Percentiles rank a stretch among this genome's conserved stretches.
These are phyloP conservation scores for Campoletis sonorensis DNA, from an alignment of 1,140 invertebrate genomes.

Conservation along the genomic window DNA sequence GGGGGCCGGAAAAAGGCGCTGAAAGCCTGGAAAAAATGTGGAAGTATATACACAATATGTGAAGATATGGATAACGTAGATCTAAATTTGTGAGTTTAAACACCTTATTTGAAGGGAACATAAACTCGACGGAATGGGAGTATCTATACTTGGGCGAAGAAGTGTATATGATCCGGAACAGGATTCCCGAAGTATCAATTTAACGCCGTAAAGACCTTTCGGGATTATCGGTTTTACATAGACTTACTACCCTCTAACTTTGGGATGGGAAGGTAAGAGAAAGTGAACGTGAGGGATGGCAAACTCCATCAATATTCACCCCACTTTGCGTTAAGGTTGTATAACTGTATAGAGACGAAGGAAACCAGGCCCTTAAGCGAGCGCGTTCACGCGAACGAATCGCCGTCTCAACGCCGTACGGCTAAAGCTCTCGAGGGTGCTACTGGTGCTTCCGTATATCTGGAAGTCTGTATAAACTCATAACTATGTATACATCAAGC, in stretches of 20 bases:
- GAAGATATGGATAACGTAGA: not conserved
- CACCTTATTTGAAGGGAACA: not conserved
- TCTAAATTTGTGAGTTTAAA: slow-evolving; percentile 5
- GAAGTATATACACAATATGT: not conserved
- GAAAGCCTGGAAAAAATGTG: too few species aligned
- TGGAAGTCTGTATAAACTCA: not conserved
- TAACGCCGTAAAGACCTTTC: slow-evolving; percentile 59
- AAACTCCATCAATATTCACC: slow-evolving; percentile 66
- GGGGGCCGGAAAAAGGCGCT: not conserved
- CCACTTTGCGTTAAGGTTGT: slow-evolving; percentile 38
- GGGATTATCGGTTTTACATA: slow-evolving; percentile 65
- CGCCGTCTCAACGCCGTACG: slow-evolving; percentile 41
- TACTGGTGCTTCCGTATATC: slow-evolving; percentile 13
- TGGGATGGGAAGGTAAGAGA: not conserved
- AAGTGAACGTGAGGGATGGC: slow-evolving; percentile 45
- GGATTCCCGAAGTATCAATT: slow-evolving; percentile 60
- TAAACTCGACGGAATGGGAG: not conserved
- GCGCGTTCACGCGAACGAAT: slow-evolving; percentile 62
- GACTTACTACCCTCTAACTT: slow-evolving; percentile 54
- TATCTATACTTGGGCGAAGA: not conserved
- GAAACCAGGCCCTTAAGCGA: slow-evolving; percentile 59
- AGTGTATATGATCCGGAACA: slow-evolving; percentile 29
- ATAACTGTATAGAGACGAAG: slow-evolving; percentile 40
- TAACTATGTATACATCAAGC: not conserved
- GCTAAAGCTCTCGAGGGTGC: slow-evolving; percentile 12